Evolutionary conservation across 2,888 invertebrate species (phyloP), one percentile per base, ranked within the genome.

Genomic region (Deladenus siricidicola): DNA sequence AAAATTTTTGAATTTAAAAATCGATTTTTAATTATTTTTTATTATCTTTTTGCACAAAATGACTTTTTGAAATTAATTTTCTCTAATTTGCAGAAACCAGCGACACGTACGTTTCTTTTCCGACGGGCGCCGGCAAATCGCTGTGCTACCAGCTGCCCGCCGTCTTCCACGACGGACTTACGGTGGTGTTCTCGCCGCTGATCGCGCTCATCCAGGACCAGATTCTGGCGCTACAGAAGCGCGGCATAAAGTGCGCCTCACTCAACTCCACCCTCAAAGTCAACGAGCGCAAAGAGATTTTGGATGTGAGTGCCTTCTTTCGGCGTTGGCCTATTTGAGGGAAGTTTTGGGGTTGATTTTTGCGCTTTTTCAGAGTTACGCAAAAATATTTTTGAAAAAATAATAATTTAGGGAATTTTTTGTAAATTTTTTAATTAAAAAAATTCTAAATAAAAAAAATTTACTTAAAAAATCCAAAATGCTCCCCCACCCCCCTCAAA

Each of bases 21-120:
- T n/a, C n/a, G n/a, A n/a, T n/a, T n/a, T n/a, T n/a, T 14, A 34
- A 10, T 34, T 34, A 10, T 34, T 34, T 34, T 34, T 10, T 10
- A 34, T 34, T n/a, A 8, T 6, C 10, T 47, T 30, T 39, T 45
- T 56, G 3, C 19, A 8, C 28, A 34, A 59, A 4, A 30, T 8
- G n/a, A n/a, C 3, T 19, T 4, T 23, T 42, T 45, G 19, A n/a
- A 24, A 49, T 24, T 54, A 54, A 21, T 17, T 24, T 54, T 14
- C 44, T 19, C 1, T 4, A n/a, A 17, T 43, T 17, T 10, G 49
- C 70, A 82, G 82, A 81, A 3, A 70, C 87, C 71, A 84, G 86
- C 73, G 96, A 98, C 86, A 89, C 93, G 0, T 91, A 89, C 79
- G 86, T 98, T 14, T 92, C 90, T 66, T 93, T 98, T 92, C 98